Evolutionary conservation across 2,113 vertebrate species (phyloP).

Genomic region (Odocoileus virginianus): DNA sequence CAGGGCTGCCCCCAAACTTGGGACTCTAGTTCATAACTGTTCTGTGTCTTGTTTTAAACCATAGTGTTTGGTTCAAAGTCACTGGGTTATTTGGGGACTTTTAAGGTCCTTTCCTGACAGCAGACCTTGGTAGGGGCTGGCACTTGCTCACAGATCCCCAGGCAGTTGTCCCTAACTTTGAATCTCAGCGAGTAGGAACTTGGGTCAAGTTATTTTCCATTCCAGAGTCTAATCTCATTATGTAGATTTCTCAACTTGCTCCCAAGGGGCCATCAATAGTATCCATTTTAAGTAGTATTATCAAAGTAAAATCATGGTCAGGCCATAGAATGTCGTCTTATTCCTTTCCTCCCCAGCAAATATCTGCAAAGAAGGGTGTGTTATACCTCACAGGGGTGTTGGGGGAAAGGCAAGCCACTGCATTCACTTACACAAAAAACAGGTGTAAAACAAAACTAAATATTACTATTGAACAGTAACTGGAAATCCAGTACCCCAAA

Average conservation of each 20-base stretch:
- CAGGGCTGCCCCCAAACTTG: neutral
- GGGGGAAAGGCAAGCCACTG: neutral
- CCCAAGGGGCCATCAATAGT: neutral
- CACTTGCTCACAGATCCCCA: neutral
- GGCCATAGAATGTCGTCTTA: neutral
- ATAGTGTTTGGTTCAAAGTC: neutral
- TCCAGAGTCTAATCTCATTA: neutral
- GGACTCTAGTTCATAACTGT: neutral
- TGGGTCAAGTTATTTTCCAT: neutral
- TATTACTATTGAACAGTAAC: neutral
- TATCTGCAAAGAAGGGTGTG: neutral
- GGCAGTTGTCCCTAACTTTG: neutral
- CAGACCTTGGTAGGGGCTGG: neutral
- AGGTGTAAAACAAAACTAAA: neutral
- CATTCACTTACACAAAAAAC: neutral
- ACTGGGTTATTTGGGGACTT: neutral
- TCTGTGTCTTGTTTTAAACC: neutral
- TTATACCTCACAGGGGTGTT: neutral
- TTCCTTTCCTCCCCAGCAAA: neutral
- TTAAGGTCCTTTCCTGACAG: neutral
- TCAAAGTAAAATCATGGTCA: neutral
- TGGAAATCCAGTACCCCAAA: neutral
- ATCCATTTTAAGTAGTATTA: constrained; percentile 22
- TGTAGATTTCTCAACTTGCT: neutral
- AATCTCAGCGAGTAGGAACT: neutral